Conservation (phyloP, 2,113 vertebrate genomes). For the Phalacrocorax pelagicus region DNA sequence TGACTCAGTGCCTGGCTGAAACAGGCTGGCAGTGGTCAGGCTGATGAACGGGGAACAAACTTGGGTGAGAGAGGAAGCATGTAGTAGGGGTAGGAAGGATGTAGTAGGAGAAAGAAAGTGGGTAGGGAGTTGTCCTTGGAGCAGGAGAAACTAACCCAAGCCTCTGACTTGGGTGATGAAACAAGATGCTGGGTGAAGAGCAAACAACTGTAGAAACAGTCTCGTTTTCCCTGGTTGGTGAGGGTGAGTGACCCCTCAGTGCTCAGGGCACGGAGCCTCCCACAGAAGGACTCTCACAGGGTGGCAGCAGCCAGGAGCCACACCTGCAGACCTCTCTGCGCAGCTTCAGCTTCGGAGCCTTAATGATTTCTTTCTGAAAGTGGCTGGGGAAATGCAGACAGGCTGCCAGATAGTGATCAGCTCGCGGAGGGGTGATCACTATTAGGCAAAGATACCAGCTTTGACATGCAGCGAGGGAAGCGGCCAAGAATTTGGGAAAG, state of each 20-base stretch:
- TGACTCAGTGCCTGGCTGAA: background rate
- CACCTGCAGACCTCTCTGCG: background rate
- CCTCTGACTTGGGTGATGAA: background rate
- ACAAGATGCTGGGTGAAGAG: background rate
- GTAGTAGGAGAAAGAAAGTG: background rate
- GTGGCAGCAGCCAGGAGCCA: background rate
- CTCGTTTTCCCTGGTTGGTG: background rate
- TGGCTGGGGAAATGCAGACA: slow-evolving; percentile 29
- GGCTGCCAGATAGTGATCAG: slow-evolving; percentile 56
- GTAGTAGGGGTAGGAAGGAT: background rate
- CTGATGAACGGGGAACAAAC: background rate
- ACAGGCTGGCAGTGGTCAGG: background rate
- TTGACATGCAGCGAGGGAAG: slow-evolving; percentile 62
- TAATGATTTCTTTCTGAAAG: slow-evolving; percentile 69
- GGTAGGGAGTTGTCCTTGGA: background rate
- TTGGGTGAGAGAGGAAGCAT: background rate
- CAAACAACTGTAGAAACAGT: background rate
- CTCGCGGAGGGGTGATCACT: slow-evolving; percentile 21
- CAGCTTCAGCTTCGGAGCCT: background rate
- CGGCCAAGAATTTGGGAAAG: slow-evolving; percentile 52
- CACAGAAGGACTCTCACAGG: rapidly evolving
- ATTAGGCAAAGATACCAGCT: slow-evolving; percentile 59
- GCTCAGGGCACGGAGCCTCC: background rate
- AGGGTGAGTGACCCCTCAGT: background rate
- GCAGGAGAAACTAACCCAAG: background rate